Conservation (phyloP, 1,140 invertebrate species). For the Aphelinus atriplicis region DNA sequence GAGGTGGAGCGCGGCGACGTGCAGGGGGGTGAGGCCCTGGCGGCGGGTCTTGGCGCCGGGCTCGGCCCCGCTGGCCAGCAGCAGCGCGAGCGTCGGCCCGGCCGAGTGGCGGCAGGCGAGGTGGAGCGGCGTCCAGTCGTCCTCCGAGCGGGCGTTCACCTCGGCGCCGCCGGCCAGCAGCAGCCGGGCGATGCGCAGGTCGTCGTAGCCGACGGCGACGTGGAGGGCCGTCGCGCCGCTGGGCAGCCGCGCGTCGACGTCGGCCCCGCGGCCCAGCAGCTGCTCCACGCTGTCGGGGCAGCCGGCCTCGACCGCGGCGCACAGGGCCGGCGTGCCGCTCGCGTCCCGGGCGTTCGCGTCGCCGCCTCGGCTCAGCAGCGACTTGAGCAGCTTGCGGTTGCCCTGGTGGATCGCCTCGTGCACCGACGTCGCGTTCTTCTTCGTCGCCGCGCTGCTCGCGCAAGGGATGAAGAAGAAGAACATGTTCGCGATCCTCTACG, state of each 20-base stretch:
- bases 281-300: background rate
- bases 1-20: background rate
- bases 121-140: background rate
- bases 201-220: slow-evolving; percentile 30
- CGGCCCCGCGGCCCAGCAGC: background rate
- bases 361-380: background rate
- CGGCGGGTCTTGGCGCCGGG: too few species aligned
- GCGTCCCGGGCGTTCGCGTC: background rate
- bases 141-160: background rate
- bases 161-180: background rate
- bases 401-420: background rate
- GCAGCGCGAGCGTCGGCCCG: too few species aligned
- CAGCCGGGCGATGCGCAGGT: background rate
- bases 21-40: background rate
- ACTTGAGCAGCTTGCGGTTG: background rate
- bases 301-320: background rate
- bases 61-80: too few species aligned
- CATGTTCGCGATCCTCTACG: too few species aligned
- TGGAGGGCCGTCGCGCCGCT: slow-evolving; percentile 37
- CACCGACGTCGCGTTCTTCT: background rate
- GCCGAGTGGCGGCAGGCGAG: background rate
- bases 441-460: too few species aligned
- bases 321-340: background rate
- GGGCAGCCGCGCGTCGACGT: background rate
- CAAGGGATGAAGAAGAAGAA: too few species aligned